These are phyloP conservation scores for Petaurus breviceps DNA, from an alignment of 2,113 vertebrate species.

Conservation along the genomic window DNA sequence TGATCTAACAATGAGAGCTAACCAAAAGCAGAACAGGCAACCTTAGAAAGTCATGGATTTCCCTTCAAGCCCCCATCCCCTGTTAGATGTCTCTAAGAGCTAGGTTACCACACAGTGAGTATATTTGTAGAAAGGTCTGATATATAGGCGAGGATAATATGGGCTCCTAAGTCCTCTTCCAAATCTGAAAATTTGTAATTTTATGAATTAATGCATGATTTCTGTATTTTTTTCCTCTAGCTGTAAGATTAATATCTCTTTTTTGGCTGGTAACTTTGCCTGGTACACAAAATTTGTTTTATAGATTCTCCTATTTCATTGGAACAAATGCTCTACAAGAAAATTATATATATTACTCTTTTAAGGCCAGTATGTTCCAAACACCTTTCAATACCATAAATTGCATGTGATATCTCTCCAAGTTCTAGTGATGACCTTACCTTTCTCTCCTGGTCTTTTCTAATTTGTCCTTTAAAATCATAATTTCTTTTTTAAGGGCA, in stretches of 20 bases:
- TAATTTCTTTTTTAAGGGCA: constrained; percentile 95
- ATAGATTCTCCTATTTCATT: not conserved
- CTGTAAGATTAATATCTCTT: not conserved
- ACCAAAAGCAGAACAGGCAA: not conserved
- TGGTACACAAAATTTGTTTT: not conserved
- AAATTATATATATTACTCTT: not conserved
- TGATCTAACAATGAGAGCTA: not conserved
- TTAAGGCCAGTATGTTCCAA: not conserved
- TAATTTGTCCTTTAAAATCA: constrained; percentile 97
- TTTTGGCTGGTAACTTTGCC: not conserved
- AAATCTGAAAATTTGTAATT: not conserved
- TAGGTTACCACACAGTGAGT: not conserved
- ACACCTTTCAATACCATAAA: not conserved
- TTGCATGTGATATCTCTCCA: not conserved
- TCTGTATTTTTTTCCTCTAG: accelerated
- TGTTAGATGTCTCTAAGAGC: not conserved
- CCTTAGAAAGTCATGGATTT: not conserved
- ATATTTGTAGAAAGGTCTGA: not conserved
- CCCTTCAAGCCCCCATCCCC: not conserved
- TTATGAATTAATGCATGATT: not conserved
- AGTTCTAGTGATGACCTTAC: constrained; percentile 80
- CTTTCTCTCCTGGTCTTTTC: constrained; percentile 96
- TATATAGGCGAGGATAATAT: not conserved
- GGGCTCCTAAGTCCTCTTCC: not conserved
- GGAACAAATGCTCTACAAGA: not conserved